Evolutionary conservation across 2,888 invertebrate genomes (phyloP), one percentile per base, ranked within the genome.

Genomic region (Drosophila crucigera): DNA sequence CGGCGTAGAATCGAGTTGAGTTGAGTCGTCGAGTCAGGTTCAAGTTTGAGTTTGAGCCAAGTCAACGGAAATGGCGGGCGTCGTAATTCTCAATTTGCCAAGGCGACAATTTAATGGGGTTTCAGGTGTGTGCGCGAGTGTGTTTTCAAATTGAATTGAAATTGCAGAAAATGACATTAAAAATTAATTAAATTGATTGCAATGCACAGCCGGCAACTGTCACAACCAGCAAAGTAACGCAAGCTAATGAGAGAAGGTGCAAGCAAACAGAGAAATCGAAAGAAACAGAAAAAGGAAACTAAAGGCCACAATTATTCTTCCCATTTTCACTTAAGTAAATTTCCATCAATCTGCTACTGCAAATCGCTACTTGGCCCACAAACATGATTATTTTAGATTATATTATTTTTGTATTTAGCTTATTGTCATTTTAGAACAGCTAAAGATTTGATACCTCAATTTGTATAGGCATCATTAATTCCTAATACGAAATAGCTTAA

Each of bases 121-220:
- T 84, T 74, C 83, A 88, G 80, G 83, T 85, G 86, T 74, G 69
- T 69, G 37, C 39, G 50, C 39, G 75, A 73, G 75, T 85, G 84
- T 89, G 79, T 77, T 89, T 84, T 89, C 78, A 82, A 84, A 84
- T 84, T 84, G 89, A 87, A 90, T 91, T 91, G 86, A 90, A 92
- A 91, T 90, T 89, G 91, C 86, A 90, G 81, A 81, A 91, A 91
- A 84, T 81, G 89, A 84, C 90, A 92, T 92, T 91, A 91, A 92
- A 91, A 91, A 90, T 92, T 91, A 91, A 92, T 91, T 91, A 89
- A 91, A 91, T 90, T 90, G 90, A 91, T 91, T 91, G 91, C 88
- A 89, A 85, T 64, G 79, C 78, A 80, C 73, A 71, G 80, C 55
- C 75, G 72, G 68, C 78, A 83, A 76, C 81, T 73, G 88, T 80